Evolutionary conservation across 2,797 vertebrate species (phyloP).

Genomic region (Hippopotamyrus pictus): DNA sequence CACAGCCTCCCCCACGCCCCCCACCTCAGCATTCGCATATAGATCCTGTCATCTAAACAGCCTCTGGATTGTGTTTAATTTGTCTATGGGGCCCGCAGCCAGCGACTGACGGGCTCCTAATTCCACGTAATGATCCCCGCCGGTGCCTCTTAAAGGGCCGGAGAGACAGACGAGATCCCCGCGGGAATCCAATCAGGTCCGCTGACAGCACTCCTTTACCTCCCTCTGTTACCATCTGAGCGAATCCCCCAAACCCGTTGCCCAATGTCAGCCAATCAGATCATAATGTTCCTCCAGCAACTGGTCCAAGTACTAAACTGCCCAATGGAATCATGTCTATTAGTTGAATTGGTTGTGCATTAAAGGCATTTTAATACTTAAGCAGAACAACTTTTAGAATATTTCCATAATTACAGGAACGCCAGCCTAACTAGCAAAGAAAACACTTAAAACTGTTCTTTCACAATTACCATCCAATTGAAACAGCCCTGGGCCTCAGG

Average conservation of each 20-base stretch:
- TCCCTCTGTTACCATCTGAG: not conserved
- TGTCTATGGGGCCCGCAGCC: conserved; percentile 51
- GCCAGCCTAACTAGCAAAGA: not conserved
- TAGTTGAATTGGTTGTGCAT: not conserved
- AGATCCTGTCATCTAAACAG: conserved; percentile 64
- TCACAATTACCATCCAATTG: not conserved
- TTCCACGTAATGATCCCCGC: conserved; percentile 47
- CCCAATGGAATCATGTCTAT: not conserved
- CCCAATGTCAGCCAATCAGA: not conserved
- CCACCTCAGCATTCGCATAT: conserved; percentile 42
- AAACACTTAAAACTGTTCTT: not conserved
- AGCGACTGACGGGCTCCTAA: conserved; percentile 57
- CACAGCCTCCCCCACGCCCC: conserved; percentile 39
- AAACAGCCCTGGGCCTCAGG: not conserved
- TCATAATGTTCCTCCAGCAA: not conserved
- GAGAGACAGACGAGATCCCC: conserved; percentile 40
- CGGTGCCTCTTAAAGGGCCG: conserved; percentile 45
- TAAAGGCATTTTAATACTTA: not conserved
- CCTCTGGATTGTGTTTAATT: conserved; percentile 58
- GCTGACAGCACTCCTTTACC: not conserved
- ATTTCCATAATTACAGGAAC: conserved; percentile 1
- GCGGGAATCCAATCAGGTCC: conserved; percentile 18
- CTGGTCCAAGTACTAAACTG: not conserved
- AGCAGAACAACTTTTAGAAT: not conserved
- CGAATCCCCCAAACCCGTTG: not conserved